Evolutionary conservation across 2,888 invertebrate genomes (phyloP).

Genomic region (Idaea biselata): DNA sequence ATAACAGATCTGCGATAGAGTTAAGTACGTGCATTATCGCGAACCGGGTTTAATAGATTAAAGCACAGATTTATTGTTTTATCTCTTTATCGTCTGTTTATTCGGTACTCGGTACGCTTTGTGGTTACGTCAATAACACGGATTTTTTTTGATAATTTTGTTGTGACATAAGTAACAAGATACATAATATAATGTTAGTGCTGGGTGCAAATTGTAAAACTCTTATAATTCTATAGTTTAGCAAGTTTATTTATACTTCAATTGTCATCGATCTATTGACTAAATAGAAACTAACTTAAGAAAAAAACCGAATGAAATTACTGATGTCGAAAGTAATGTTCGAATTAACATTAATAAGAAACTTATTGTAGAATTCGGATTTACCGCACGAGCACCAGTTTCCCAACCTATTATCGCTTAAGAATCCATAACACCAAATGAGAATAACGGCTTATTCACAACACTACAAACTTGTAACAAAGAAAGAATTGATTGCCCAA

Average conservation of each 20-base stretch:
- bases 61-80: constrained; percentile 66
- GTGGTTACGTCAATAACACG: constrained; percentile 28
- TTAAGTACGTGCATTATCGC: constrained; percentile 56
- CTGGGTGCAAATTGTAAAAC: not conserved
- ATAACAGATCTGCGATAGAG: constrained; percentile 40
- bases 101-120: constrained; percentile 50
- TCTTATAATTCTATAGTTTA: not conserved
- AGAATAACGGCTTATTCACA: not conserved
- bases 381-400: constrained; percentile 3
- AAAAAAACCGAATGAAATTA: constrained; percentile 4
- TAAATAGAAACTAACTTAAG: too few relatives aligned
- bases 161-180: constrained; percentile 21
- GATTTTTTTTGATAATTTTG: constrained; percentile 22
- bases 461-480: constrained; percentile 21
- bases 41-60: constrained; percentile 54
- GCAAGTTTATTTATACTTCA: not conserved
- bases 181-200: constrained; percentile 12
- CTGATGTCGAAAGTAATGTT: constrained; percentile 12
- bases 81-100: constrained; percentile 36
- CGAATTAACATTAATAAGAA: constrained; percentile 24
- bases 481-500: constrained; percentile 51
- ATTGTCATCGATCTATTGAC: constrained; percentile 2
- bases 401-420: constrained; percentile 1
- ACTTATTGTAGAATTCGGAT: not conserved
- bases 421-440: constrained; percentile 4